Percentiles rank a stretch among this genome's conserved stretches.
phyloP scores from a whole-genome alignment of 2,797 vertebrate species.

The Ctenopoma multispine region DNA sequence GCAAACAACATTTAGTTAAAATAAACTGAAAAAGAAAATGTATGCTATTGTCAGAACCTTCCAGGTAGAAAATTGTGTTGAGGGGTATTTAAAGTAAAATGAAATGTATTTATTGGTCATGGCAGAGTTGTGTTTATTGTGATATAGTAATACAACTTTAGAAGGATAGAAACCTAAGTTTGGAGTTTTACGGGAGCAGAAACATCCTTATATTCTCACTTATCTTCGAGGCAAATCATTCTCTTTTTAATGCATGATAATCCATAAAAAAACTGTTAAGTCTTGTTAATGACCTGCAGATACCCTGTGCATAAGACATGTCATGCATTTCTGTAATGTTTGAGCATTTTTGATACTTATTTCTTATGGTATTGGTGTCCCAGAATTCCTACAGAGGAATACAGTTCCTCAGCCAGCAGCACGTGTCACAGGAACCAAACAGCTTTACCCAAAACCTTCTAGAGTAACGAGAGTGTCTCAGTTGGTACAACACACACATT shows the following conservation, averaged over 20 bases:
- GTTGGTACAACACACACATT: slow-evolving; percentile 49
- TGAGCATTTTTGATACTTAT: background rate
- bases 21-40: background rate
- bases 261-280: background rate
- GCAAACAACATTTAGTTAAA: background rate
- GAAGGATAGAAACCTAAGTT: too few relatives aligned
- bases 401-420: slow-evolving; percentile 82
- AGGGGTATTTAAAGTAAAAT: background rate
- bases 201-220: background rate
- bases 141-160: background rate
- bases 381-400: slow-evolving; percentile 88
- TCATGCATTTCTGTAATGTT: background rate
- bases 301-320: slow-evolving; percentile 25
- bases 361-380: slow-evolving; percentile 52
- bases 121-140: background rate
- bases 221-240: background rate
- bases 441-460: slow-evolving; percentile 78
- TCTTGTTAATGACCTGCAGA: slow-evolving; percentile 43
- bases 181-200: background rate
- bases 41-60: background rate
- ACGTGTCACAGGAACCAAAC: slow-evolving; percentile 82
- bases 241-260: background rate
- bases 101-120: background rate
- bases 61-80: background rate
- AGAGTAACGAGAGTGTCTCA: slow-evolving; percentile 67